These are phyloP conservation scores for Albula glossodonta DNA, from an alignment of 2,113 vertebrate species.

Conservation along the genomic window DNA sequence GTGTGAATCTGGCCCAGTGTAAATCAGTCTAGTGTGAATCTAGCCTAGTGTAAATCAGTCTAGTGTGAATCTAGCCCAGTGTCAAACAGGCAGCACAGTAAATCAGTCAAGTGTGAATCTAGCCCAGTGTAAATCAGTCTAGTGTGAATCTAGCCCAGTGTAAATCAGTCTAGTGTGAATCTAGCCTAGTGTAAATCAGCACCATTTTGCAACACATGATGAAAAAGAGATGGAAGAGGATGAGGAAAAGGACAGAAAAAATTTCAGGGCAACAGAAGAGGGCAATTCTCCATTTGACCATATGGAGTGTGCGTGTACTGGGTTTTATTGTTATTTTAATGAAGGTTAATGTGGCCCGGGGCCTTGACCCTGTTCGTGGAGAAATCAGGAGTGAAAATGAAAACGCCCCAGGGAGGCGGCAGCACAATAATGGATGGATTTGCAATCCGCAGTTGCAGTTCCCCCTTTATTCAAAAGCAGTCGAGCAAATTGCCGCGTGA, in stretches of 20 bases:
- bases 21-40: too few species aligned
- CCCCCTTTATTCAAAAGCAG: constrained; percentile 43
- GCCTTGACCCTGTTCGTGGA: constrained; percentile 9
- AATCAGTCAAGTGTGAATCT: too few species aligned
- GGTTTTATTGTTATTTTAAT: neutral
- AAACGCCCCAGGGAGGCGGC: constrained; percentile 7
- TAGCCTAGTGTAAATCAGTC: too few species aligned
- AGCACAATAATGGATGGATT: constrained; percentile 6
- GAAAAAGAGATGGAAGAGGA: neutral
- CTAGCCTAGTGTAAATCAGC: too few species aligned
- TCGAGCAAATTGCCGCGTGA: constrained; percentile 46
- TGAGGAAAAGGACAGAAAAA: neutral
- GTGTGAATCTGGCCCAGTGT: too few species aligned
- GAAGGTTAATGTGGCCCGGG: neutral
- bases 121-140: too few species aligned
- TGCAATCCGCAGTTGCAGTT: constrained; percentile 12
- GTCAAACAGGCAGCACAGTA: too few species aligned
- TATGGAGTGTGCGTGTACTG: neutral
- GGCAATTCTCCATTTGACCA: neutral
- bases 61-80: too few species aligned
- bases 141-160: too few species aligned
- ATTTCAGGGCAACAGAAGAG: neutral
- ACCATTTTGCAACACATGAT: neutral
- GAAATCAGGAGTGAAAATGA: constrained; percentile 14
- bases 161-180: too few species aligned